phyloP scores from a whole-genome alignment of 2,113 vertebrate genomes.

The Dascyllus trimaculatus region DNA sequence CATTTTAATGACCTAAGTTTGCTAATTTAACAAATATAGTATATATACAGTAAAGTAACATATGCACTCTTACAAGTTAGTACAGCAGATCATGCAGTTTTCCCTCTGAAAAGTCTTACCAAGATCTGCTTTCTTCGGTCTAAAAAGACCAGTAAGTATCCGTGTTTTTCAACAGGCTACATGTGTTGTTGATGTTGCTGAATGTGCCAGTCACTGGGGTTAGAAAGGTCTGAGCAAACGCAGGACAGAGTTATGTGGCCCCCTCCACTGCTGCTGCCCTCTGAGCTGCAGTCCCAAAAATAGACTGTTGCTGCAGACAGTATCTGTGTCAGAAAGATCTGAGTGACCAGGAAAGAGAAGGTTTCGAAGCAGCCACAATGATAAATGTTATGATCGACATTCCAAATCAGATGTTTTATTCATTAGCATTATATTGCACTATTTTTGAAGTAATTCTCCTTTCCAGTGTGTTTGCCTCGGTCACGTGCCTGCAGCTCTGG shows the following conservation, averaged over 20 bases:
- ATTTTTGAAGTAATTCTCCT: neutral
- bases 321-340: slow-evolving; percentile 70
- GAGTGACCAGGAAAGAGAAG: slow-evolving; percentile 3
- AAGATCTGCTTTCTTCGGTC: slow-evolving; percentile 25
- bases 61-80: neutral
- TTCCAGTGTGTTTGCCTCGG: slow-evolving; percentile 13
- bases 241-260: slow-evolving; percentile 74
- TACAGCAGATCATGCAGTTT: neutral
- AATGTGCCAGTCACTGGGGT: slow-evolving; percentile 21
- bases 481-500: slow-evolving; percentile 45
- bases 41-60: neutral
- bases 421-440: neutral
- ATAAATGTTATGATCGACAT: slow-evolving; percentile 7
- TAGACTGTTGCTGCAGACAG: slow-evolving; percentile 78
- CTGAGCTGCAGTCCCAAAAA: slow-evolving; percentile 82
- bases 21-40: neutral
- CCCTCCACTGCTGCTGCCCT: slow-evolving; percentile 54
- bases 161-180: slow-evolving; percentile 37
- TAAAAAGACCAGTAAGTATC: slow-evolving; percentile 39
- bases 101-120: slow-evolving; percentile 53
- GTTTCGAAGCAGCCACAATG: slow-evolving; percentile 14
- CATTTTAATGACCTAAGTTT: neutral
- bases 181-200: slow-evolving; percentile 55
- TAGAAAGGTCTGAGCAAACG: slow-evolving; percentile 50
- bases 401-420: neutral